Evolutionary conservation across 2,113 vertebrate genomes (phyloP), one percentile per base, ranked within the genome.

Genomic region (Setophaga petechia): DNA sequence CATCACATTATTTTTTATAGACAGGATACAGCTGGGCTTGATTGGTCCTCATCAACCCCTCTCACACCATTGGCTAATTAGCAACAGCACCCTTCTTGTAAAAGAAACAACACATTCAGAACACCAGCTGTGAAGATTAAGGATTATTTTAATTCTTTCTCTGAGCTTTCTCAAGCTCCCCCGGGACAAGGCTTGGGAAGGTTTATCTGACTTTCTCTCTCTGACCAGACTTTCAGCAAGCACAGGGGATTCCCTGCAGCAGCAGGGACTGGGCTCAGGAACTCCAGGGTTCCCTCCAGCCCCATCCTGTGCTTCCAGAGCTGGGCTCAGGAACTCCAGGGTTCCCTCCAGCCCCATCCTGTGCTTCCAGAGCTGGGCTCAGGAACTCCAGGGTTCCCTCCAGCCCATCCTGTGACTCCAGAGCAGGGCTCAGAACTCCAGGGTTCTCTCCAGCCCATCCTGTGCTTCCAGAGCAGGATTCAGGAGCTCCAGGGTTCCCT

Each of bases 251-350:
- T 63, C 78, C 52, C 52, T 71, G 87, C n/a, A 21, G 63, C 6
- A 92, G 39, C 69, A 77, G 90, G 66, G 66, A 18, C 77, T 37
- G 37, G 28, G 3, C 37, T 90, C 67, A 16, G 1, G 28, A 37
- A 51, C 46, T 43, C 19, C 22, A 2, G 0, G 1, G 7, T 33
- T 92, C 78, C 75, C 67, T 84, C 43, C 85, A 74, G 80, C 46
- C 90, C 44, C 55, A 5, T 21, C 41, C 6, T 27, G 52, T 20
- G 43, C 55, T 49, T 35, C 49, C 33, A 12, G 37, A 44, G 43
- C 43, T n/a, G n/a, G n/a, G n/a, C n/a, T n/a, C n/a, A n/a, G 14
- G 31, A 37, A 55, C 44, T 43, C 19, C 22, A 2, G 0, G 1
- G 8, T 33, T 92, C 78, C 79, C 67, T 84, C 46, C 85, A 71